These are phyloP conservation scores for Siniperca obscura DNA, from an alignment of 2,797 vertebrate genomes.

Conservation along the genomic window DNA sequence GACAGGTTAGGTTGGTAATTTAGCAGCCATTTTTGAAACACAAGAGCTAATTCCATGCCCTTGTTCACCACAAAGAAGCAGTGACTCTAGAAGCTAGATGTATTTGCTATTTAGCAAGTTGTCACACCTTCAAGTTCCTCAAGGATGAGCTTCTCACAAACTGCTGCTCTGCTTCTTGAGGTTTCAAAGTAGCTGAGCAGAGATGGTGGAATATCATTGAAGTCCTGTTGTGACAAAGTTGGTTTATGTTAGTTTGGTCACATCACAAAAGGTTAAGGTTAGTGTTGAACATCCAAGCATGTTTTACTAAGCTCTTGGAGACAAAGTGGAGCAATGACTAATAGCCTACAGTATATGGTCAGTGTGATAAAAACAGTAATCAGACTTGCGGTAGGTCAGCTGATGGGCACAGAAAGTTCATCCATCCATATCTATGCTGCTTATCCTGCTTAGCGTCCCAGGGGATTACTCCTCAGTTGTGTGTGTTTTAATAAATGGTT, in stretches of 20 bases:
- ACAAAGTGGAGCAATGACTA: too few relatives aligned
- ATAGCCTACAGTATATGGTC: not conserved
- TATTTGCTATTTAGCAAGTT: not conserved
- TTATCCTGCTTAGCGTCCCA: not conserved
- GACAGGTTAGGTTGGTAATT: not conserved
- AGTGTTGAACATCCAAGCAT: not conserved
- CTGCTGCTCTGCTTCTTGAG: slow-evolving; percentile 83
- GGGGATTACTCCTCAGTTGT: not conserved
- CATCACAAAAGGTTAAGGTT: not conserved
- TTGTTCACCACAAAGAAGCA: not conserved
- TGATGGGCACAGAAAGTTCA: not conserved
- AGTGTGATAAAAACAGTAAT: not conserved
- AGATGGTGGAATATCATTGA: slow-evolving; percentile 85
- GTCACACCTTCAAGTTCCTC: slow-evolving; percentile 82
- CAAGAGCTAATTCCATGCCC: too few relatives aligned
- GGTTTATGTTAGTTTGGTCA: not conserved
- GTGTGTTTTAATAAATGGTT: too few relatives aligned
- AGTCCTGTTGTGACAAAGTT: slow-evolving; percentile 70
- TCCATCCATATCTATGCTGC: not conserved
- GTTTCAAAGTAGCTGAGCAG: slow-evolving; percentile 87
- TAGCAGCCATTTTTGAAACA: not conserved
- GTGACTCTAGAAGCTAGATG: not conserved
- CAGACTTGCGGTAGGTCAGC: not conserved
- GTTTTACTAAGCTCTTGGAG: not conserved
- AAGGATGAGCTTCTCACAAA: slow-evolving; percentile 86